Base-by-base conservation (phyloP, 2,888 invertebrate species). In the Ypsolopha sequella region DNA sequence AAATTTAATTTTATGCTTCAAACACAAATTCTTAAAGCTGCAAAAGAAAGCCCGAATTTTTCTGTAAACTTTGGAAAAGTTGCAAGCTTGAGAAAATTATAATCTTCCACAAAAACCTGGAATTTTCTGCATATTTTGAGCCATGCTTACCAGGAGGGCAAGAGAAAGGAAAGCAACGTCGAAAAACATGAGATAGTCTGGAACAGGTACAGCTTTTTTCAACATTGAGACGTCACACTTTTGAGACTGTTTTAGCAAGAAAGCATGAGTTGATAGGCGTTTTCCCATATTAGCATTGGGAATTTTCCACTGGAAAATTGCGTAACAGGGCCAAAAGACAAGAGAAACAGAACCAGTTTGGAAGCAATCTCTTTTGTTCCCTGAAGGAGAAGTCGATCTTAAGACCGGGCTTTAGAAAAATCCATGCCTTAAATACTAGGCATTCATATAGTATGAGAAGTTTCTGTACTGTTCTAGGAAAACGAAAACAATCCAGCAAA, bases 71-170 rank as follows among this genome's bases (percentile, higher is more conserved):
- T n/a, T n/a, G 38, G 9, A n/a, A 43, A 43, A 43, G 13, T 11
- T 43, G 13, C 46, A 46, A 46, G 33, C 46, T 41, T 3, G 14
- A n/a, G 9, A 52, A 55, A 58, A 9, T 35, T 36, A 53, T 51
- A 52, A 60, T 55, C 73, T 70, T 67, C 71, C 73, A 72, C 66
- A 77, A 80, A 81, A 80, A 74, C 75, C 69, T 68, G 69, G 70
- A 72, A 76, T 77, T 79, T 81, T 82, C 80, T 82, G 79, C 81
- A 80, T 80, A 82, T 81, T 84, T 80, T 61, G 70, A 70, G 67
- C 58, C 61, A 53, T 50, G 24, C 38, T 33, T 55, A 80, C 77
- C 55, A 75, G 77, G 78, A 54, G 13, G 54, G 10, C 73, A 80
- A 57, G 41, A 11, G 6, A 44, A 11, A 36, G 49, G 64, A 58